Conservation (phyloP, 2,888 invertebrate species). For the Drosophila fungiperda region DNA sequence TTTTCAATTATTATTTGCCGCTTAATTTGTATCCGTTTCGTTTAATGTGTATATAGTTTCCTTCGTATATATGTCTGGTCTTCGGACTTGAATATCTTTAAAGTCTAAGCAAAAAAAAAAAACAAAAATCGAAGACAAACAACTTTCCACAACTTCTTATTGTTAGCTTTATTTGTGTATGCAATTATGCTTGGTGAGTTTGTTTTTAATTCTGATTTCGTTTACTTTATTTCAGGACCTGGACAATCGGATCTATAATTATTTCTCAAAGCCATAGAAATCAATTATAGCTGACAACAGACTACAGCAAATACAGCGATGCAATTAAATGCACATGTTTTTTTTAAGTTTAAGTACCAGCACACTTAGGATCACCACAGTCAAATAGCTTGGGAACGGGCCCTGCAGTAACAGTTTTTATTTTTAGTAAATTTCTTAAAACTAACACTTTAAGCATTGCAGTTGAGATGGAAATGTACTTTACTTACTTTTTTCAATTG, state of each 20-base stretch:
- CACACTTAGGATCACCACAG: conserved; percentile 57
- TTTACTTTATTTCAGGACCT: conserved; percentile 86
- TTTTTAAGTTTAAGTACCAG: conserved; percentile 65
- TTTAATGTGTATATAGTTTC: conserved; percentile 33
- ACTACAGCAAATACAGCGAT: conserved; percentile 40
- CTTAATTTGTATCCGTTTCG: conserved; percentile 43
- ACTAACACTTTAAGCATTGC: conserved; percentile 58
- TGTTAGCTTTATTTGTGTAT: conserved; percentile 74
- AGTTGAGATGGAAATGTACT: conserved; percentile 46
- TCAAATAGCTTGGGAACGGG: conserved; percentile 64
- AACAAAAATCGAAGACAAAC: conserved; percentile 32
- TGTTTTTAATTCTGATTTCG: conserved; percentile 16
- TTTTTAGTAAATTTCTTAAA: conserved; percentile 69
- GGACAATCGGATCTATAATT: conserved; percentile 88
- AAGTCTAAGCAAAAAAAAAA: conserved; percentile 22
- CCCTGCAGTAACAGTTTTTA: conserved; percentile 42
- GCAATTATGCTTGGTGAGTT: neutral
- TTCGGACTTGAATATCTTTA: conserved; percentile 43
- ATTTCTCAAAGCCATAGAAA: conserved; percentile 85
- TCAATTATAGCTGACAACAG: conserved; percentile 82
- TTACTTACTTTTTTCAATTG: conserved; percentile 42
- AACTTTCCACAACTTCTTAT: conserved; percentile 55
- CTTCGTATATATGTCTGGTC: conserved; percentile 28
- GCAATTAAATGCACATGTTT: conserved; percentile 55
- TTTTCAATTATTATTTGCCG: conserved; percentile 44